Evolutionary conservation across 2,888 invertebrate genomes (phyloP).

Genomic region (Eupithecia pulchellata): DNA sequence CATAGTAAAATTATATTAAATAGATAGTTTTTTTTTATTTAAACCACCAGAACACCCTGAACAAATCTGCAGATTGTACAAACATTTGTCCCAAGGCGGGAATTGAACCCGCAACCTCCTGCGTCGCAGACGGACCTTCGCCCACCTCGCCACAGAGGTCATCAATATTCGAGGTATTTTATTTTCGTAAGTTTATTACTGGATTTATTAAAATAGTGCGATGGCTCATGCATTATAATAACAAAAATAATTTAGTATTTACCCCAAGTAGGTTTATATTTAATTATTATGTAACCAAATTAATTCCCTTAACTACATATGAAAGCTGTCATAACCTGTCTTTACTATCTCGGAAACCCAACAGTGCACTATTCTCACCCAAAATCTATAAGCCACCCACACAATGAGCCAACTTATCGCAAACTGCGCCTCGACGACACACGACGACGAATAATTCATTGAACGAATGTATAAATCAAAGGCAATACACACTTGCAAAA

Average conservation of each 20-base stretch:
- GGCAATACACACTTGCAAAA: conserved; percentile 62
- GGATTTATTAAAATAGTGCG: too few relatives aligned
- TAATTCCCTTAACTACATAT: background rate
- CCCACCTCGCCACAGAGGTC: too few relatives aligned
- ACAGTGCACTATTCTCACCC: conserved; percentile 19
- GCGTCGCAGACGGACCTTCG: too few relatives aligned
- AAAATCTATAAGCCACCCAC: conserved; percentile 37
- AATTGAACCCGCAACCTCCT: too few relatives aligned
- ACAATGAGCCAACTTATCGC: conserved; percentile 61
- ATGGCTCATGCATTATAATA: too few relatives aligned
- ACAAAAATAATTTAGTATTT: background rate
- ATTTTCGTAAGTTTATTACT: too few relatives aligned
- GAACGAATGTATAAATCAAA: conserved; percentile 83
- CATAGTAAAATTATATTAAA: too few relatives aligned
- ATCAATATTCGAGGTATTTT: too few relatives aligned
- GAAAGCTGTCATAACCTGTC: background rate
- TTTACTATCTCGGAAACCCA: background rate
- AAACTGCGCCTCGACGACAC: conserved; percentile 67
- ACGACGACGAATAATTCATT: conserved; percentile 78
- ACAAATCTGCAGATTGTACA: too few relatives aligned
- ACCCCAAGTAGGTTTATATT: background rate
- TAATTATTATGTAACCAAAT: background rate
- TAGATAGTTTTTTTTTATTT: too few relatives aligned
- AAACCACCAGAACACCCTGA: too few relatives aligned
- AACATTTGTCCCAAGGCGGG: too few relatives aligned